phyloP scores from a whole-genome alignment of 92 coral and sea anemone genomes.

The Ricordea florida region DNA sequence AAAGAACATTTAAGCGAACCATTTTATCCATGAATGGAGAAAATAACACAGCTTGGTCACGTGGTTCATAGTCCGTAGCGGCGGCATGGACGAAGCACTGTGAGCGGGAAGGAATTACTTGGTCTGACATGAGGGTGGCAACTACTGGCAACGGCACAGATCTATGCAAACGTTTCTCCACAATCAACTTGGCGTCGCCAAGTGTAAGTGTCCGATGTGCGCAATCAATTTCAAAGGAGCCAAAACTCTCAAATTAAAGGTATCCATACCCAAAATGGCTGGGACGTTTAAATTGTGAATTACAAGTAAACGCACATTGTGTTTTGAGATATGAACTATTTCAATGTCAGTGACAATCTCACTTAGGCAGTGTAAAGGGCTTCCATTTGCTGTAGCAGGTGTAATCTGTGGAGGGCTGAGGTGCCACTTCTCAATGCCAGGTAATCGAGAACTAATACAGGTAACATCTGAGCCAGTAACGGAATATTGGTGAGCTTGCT shows the following conservation, averaged over 20 bases:
- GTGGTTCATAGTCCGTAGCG: background rate
- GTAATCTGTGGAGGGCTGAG: too few species aligned
- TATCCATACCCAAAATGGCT: conserved; percentile 14
- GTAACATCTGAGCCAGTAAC: too few species aligned
- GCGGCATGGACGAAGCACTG: conserved; percentile 19
- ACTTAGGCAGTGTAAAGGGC: conserved; percentile 7
- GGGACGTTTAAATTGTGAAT: conserved; percentile 23
- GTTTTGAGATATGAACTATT: conserved; percentile 37
- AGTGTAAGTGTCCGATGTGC: background rate
- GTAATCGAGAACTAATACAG: too few species aligned
- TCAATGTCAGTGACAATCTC: conserved; percentile 8
- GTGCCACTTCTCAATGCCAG: too few species aligned
- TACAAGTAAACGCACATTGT: conserved; percentile 27
- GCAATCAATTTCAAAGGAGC: conserved; percentile 20
- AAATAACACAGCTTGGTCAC: background rate
- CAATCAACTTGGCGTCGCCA: conserved; percentile 1
- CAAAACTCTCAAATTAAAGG: conserved; percentile 24
- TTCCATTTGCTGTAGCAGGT: conserved; percentile 19
- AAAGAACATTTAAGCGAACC: too few species aligned
- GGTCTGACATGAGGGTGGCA: background rate
- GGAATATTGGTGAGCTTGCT: too few species aligned
- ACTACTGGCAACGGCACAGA: background rate
- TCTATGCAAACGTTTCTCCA: conserved; percentile 4
- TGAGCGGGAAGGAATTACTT: conserved; percentile 1
- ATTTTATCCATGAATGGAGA: background rate